phyloP scores from a whole-genome alignment of 2,113 vertebrate species.

The Siphamia tubifer region DNA sequence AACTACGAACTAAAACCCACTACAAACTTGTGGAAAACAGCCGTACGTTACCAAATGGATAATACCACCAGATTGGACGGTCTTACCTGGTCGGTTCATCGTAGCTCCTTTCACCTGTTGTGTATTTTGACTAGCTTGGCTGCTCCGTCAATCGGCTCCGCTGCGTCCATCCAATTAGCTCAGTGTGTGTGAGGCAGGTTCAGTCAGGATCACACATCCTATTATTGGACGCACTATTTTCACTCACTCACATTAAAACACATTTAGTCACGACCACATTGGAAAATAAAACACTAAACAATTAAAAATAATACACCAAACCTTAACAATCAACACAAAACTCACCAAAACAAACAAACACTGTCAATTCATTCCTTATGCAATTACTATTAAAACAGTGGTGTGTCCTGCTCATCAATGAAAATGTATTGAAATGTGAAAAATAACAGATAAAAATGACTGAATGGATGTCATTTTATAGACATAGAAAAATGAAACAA shows the following conservation, averaged over 20 bases:
- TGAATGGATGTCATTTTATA: too few species aligned
- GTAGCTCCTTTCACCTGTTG: conserved; percentile 10
- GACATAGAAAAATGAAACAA: too few species aligned
- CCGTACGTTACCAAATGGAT: accelerated
- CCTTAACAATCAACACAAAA: too few species aligned
- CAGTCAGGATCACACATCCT: conserved; percentile 19
- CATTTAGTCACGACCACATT: not conserved
- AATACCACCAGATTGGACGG: too few species aligned
- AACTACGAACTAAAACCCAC: not conserved
- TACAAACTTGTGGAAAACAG: not conserved
- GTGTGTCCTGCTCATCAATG: too few species aligned
- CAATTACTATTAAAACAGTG: too few species aligned
- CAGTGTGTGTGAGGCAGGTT: not conserved
- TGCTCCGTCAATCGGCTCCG: not conserved
- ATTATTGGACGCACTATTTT: conserved; percentile 8
- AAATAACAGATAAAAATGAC: too few species aligned
- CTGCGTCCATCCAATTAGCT: conserved; percentile 13
- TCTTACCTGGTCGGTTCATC: conserved; percentile 69
- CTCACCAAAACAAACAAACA: too few species aligned
- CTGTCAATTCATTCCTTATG: too few species aligned
- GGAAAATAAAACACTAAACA: too few species aligned
- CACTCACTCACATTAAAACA: not conserved
- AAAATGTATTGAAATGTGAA: too few species aligned
- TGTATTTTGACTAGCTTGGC: not conserved
- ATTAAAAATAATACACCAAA: too few species aligned